phyloP scores from a whole-genome alignment of 2,113 vertebrate species.

The Gavia stellata region DNA sequence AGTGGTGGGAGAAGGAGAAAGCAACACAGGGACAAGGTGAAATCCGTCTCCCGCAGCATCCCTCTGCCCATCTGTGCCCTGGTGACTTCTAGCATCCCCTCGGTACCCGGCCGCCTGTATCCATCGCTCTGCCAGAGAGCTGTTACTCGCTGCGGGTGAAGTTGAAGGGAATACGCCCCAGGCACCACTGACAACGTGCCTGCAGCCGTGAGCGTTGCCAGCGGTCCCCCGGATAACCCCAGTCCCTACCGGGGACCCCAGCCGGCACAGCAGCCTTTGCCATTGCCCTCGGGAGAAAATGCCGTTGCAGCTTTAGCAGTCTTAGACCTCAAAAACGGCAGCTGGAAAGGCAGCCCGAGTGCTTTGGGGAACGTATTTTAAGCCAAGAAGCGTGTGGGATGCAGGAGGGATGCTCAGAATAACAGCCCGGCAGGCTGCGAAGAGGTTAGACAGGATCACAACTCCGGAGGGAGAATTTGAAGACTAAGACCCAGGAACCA shows the following conservation, averaged over 20 bases:
- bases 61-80: not conserved
- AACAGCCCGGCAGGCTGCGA: fast-evolving
- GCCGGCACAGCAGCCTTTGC: not conserved
- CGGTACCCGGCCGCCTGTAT: fast-evolving
- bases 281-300: fast-evolving
- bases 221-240: not conserved
- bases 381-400: fast-evolving
- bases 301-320: not conserved
- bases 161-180: not conserved
- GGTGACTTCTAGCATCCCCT: not conserved
- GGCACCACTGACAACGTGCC: fast-evolving
- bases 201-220: fast-evolving
- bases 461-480: not conserved
- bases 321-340: not conserved
- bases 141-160: not conserved
- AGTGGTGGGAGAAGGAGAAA: not conserved
- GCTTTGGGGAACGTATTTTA: not conserved
- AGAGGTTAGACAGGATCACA: not conserved
- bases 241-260: not conserved
- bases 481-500: not conserved
- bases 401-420: not conserved
- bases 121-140: not conserved
- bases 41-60: not conserved
- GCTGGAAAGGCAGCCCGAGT: not conserved
- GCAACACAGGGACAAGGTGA: not conserved